Evolutionary conservation across 1,140 invertebrate species (phyloP).

Genomic region (Chelonus insularis): DNA sequence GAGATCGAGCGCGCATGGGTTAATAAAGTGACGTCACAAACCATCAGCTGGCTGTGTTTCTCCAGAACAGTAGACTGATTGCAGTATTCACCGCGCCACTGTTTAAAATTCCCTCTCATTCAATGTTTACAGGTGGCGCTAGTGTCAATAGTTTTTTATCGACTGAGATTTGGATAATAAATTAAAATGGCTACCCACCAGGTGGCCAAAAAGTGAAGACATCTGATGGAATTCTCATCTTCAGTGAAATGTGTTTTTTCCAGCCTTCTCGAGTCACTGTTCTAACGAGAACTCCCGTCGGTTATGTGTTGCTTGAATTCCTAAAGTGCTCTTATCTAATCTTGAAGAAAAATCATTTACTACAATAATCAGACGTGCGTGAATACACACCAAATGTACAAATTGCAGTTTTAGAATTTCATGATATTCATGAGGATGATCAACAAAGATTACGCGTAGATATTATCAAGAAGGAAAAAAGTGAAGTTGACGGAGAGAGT

Average conservation of each 20-base stretch:
- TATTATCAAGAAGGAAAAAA: background rate
- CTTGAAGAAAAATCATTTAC: background rate
- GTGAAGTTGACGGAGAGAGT: background rate
- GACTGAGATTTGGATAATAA: background rate
- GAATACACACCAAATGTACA: background rate
- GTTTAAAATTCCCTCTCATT: background rate
- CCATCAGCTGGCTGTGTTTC: constrained; percentile 4
- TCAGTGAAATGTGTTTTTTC: background rate
- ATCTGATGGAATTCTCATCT: background rate
- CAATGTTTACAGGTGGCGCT: background rate
- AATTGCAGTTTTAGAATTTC: background rate
- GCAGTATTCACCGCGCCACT: background rate
- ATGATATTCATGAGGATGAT: background rate
- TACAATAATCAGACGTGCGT: constrained; percentile 3
- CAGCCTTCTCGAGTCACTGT: constrained; percentile 18
- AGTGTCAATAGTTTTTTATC: background rate
- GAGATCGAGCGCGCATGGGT: constrained; percentile 1
- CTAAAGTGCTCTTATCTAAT: constrained; percentile 19
- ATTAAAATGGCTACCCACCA: background rate
- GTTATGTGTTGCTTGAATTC: constrained; percentile 3
- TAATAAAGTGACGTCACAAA: background rate
- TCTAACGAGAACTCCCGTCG: background rate
- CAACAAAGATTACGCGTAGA: background rate
- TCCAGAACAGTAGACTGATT: constrained; percentile 2
- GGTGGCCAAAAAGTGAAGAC: background rate